Conservation (phyloP, 1,140 invertebrate species). For the Lysiphlebus fabarum region DNA sequence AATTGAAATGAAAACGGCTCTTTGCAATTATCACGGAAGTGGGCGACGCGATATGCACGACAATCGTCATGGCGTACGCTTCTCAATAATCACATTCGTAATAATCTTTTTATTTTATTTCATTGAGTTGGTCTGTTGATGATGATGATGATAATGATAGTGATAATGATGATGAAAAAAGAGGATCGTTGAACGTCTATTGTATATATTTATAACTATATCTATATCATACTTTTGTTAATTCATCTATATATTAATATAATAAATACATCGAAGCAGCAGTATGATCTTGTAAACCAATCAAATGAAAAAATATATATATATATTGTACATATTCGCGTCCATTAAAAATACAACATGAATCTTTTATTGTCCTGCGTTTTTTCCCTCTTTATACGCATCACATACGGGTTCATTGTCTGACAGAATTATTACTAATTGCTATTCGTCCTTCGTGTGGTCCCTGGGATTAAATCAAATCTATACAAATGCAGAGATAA, state of each 20-base stretch:
- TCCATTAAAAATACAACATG: slow-evolving; percentile 28
- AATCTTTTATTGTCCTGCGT: slow-evolving; percentile 28
- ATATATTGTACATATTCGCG: neutral
- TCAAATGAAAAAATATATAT: neutral
- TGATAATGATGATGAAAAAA: too few relatives aligned
- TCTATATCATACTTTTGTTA: too few relatives aligned
- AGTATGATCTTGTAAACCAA: slow-evolving; percentile 1
- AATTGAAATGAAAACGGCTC: neutral
- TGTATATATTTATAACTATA: too few relatives aligned
- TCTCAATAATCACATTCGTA: slow-evolving; percentile 9
- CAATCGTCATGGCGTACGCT: slow-evolving; percentile 5
- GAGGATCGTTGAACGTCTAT: too few relatives aligned
- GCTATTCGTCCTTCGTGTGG: slow-evolving; percentile 40
- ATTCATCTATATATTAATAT: too few relatives aligned
- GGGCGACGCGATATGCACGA: neutral
- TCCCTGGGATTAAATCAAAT: slow-evolving; percentile 20
- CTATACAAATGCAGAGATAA: neutral
- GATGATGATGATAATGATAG: too few relatives aligned
- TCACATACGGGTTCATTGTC: slow-evolving; percentile 42
- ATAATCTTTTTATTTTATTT: slow-evolving; percentile 8
- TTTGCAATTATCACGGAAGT: slow-evolving; percentile 21
- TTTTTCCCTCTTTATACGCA: slow-evolving; percentile 25
- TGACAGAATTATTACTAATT: slow-evolving; percentile 45
- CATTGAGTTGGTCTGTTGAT: neutral
- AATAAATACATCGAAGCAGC: too few relatives aligned